Conservation (phyloP, 2,113 vertebrate genomes). For the Pipa parva region DNA sequence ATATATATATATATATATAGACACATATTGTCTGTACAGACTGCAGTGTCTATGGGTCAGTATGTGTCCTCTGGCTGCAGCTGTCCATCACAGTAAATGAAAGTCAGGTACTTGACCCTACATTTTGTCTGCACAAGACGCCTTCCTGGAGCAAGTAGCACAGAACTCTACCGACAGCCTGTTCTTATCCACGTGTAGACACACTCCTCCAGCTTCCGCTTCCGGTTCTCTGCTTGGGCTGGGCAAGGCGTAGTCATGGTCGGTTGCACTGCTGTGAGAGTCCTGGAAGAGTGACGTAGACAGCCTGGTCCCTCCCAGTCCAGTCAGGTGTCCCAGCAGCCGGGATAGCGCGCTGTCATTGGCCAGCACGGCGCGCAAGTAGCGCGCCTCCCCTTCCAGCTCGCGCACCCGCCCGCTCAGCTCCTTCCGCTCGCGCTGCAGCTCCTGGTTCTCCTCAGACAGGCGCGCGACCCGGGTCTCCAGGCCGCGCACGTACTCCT, state of each 20-base stretch:
- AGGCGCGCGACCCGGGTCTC: slow-evolving; percentile 78
- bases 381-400: slow-evolving; percentile 89
- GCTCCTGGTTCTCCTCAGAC: slow-evolving; percentile 74
- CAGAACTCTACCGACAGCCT: slow-evolving; percentile 98
- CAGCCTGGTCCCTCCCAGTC: slow-evolving; percentile 86
- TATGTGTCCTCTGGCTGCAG: too few relatives aligned
- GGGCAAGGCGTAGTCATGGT: slow-evolving; percentile 78
- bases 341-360: slow-evolving; percentile 92
- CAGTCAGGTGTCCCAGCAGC: slow-evolving; percentile 84
- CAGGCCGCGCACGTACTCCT: slow-evolving; percentile 81
- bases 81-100: too few relatives aligned
- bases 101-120: slow-evolving; percentile 87
- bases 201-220: slow-evolving; percentile 75
- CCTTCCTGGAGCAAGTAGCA: slow-evolving; percentile 86
- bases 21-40: too few relatives aligned
- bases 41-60: too few relatives aligned
- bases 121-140: slow-evolving; percentile 84
- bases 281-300: slow-evolving; percentile 91
- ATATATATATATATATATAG: too few relatives aligned
- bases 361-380: slow-evolving; percentile 88
- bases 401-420: slow-evolving; percentile 82
- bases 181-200: slow-evolving; percentile 93
- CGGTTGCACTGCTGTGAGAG: slow-evolving; percentile 60
- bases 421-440: slow-evolving; percentile 79
- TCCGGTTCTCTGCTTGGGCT: slow-evolving; percentile 70